Conservation (phyloP, 1,140 invertebrate species). For the Drosophila sturtevanti region DNA sequence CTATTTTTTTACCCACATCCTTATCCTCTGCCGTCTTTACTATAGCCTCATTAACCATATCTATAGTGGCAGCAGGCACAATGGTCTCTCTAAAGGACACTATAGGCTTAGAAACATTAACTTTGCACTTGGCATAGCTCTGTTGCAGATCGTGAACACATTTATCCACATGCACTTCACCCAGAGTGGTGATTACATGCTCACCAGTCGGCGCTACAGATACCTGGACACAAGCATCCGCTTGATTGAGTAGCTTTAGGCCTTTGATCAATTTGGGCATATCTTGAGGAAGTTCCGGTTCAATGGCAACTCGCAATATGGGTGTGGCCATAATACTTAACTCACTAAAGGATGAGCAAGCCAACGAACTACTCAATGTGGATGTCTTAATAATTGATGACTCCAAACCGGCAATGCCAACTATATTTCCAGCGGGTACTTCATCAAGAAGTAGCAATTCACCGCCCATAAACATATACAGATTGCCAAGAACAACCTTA, state of each 20-base stretch:
- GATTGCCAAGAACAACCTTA: conserved; percentile 86
- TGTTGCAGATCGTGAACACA: conserved; percentile 94
- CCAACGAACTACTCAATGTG: conserved; percentile 92
- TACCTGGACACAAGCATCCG: conserved; percentile 96
- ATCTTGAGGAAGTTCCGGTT: conserved; percentile 92
- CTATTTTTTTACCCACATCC: conserved; percentile 83
- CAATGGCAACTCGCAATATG: conserved; percentile 97
- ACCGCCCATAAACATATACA: conserved; percentile 97
- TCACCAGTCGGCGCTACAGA: conserved; percentile 97
- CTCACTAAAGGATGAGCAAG: conserved; percentile 95
- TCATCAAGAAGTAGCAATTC: conserved; percentile 92
- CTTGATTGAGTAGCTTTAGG: conserved; percentile 83
- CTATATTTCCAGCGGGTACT: conserved; percentile 94
- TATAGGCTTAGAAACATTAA: conserved; percentile 96
- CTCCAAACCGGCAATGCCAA: conserved; percentile 94
- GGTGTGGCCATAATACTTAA: conserved; percentile 91
- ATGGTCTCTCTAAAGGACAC: conserved; percentile 98
- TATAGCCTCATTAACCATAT: conserved; percentile 95
- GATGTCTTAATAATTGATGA: conserved; percentile 94
- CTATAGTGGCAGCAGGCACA: conserved; percentile 90
- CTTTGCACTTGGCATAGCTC: conserved; percentile 93
- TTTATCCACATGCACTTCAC: conserved; percentile 98
- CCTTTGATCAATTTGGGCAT: conserved; percentile 92
- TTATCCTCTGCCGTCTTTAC: conserved; percentile 85
- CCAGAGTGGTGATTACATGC: conserved; percentile 97